These are phyloP conservation scores for Xylophagus ater DNA, from an alignment of 2,888 invertebrate species.

Conservation along the genomic window DNA sequence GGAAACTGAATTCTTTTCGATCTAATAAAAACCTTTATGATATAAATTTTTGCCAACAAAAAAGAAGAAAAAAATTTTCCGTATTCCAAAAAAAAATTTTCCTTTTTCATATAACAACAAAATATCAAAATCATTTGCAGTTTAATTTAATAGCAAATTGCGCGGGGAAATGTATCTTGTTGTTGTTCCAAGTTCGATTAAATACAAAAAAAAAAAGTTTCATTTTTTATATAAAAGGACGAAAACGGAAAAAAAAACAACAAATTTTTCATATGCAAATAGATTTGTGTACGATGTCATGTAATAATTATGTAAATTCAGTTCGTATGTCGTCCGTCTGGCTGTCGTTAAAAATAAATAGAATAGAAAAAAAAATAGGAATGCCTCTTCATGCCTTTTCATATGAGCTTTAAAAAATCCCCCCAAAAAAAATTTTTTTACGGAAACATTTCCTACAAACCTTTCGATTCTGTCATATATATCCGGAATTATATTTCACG, in stretches of 20 bases:
- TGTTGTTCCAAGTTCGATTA: background rate
- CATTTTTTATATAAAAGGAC: too few species aligned
- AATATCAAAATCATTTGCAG: background rate
- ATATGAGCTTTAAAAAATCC: too few species aligned
- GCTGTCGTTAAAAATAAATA: constrained; percentile 1
- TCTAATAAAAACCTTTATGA: too few species aligned
- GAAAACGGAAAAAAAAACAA: background rate
- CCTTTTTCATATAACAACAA: background rate
- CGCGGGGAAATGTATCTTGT: too few species aligned
- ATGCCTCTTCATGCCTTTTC: background rate
- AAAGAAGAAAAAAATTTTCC: background rate
- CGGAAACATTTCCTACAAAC: too few species aligned
- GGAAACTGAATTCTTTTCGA: too few species aligned
- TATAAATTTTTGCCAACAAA: too few species aligned
- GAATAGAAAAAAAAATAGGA: background rate
- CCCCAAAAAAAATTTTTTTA: too few species aligned
- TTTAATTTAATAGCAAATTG: too few species aligned
- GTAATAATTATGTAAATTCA: constrained; percentile 1
- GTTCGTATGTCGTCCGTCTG: background rate
- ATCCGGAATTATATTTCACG: too few species aligned
- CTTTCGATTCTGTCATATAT: too few species aligned
- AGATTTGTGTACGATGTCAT: background rate
- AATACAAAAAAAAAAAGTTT: too few species aligned
- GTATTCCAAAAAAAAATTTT: background rate
- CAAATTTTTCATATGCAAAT: background rate